Percentiles rank a stretch among this genome's conserved stretches.
These are phyloP conservation scores for Bolinopsis microptera DNA, from an alignment of 37 sponge, comb jelly and placozoan species.

Conservation along the genomic window DNA sequence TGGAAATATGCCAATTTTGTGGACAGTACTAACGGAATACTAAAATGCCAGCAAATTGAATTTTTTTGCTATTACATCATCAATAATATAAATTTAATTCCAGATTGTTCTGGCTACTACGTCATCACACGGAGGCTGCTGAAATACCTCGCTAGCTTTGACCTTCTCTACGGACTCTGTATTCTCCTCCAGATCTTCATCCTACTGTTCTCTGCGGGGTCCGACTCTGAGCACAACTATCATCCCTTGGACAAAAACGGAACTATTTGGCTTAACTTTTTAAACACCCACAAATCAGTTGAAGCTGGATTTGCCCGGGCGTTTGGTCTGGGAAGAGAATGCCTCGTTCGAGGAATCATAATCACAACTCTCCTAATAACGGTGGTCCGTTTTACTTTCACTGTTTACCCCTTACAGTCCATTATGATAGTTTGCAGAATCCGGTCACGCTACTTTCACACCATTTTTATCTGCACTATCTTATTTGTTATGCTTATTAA, in stretches of 20 bases:
- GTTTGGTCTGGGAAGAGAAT: background rate
- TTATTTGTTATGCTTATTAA: background rate
- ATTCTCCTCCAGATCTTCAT: background rate
- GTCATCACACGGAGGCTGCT: background rate
- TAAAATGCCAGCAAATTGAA: no score
- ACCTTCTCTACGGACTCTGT: conserved; percentile 9
- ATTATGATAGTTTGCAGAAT: background rate
- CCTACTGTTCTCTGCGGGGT: background rate
- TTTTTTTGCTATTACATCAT: no score
- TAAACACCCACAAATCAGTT: background rate
- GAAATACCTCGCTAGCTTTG: background rate
- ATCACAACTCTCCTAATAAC: background rate
- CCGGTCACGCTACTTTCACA: background rate
- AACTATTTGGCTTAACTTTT: background rate
- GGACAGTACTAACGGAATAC: no score
- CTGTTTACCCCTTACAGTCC: background rate
- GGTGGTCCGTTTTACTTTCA: background rate
- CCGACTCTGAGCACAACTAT: background rate
- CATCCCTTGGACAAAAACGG: background rate
- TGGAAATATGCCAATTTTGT: no score
- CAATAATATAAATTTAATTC: background rate
- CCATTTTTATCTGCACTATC: background rate
- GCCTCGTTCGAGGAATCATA: background rate
- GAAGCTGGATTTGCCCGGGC: background rate
- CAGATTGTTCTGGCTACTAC: conserved; percentile 18